Conservation (phyloP, 2,888 invertebrate species). For the Molorchus minor region DNA sequence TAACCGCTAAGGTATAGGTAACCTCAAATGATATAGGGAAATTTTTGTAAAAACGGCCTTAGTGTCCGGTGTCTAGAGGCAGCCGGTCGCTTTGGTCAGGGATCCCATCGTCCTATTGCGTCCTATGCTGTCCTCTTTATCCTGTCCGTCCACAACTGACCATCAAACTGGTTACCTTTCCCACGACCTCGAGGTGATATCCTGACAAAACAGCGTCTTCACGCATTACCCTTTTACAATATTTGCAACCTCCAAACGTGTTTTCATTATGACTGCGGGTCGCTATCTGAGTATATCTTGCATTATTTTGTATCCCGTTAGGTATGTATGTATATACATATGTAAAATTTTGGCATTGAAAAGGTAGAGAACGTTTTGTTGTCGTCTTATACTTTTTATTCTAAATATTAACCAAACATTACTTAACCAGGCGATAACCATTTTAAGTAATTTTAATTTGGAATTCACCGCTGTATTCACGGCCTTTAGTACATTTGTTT, state of each 20-base stretch:
- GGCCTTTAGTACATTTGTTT: too few species aligned
- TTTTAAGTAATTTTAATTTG: too few species aligned
- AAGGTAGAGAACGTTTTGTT: too few species aligned
- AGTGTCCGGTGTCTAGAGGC: background rate
- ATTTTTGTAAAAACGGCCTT: too few species aligned
- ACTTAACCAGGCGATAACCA: too few species aligned
- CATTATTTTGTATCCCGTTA: background rate
- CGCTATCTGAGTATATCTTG: background rate
- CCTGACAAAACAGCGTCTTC: slow-evolving; percentile 27
- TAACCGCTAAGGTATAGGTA: too few species aligned
- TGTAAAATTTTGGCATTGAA: too few species aligned
- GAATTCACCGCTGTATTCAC: too few species aligned
- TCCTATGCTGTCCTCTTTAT: slow-evolving; percentile 36
- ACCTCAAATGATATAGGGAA: too few species aligned
- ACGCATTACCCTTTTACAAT: slow-evolving; percentile 26
- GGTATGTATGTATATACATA: too few species aligned
- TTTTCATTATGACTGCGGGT: slow-evolving; percentile 19
- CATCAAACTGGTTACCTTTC: slow-evolving; percentile 52
- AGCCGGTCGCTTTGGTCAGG: slow-evolving; percentile 29
- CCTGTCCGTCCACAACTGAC: slow-evolving; percentile 44
- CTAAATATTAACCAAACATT: too few species aligned
- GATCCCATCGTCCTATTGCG: slow-evolving; percentile 33
- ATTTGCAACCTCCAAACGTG: slow-evolving; percentile 30
- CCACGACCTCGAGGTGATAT: slow-evolving; percentile 47
- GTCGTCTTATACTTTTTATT: too few species aligned